A percentile compares a stretch with the other conserved stretches of the same genome.
phyloP scores from a whole-genome alignment of 2,888 invertebrate genomes.

The Ormyrus pomaceus region DNA sequence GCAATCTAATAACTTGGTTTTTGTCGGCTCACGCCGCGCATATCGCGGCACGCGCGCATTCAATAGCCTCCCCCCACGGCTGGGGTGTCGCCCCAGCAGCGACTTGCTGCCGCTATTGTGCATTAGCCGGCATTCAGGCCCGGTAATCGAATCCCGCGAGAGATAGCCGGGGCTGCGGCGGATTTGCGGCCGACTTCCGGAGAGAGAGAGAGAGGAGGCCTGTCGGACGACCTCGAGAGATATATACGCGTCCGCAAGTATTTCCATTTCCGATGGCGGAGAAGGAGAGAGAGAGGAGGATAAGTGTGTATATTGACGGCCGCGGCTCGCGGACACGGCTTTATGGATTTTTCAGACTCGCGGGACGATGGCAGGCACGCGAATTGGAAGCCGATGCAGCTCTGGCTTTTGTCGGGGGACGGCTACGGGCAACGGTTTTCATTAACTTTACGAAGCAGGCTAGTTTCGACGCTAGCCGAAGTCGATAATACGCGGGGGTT shows the following conservation, averaged over 20 bases:
- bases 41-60: conserved; percentile 57
- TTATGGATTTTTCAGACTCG: no score
- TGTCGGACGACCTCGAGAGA: conserved; percentile 71
- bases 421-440: no score
- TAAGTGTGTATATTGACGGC: no score
- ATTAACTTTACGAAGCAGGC: no score
- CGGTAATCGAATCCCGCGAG: conserved; percentile 66
- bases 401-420: no score
- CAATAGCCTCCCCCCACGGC: conserved; percentile 58
- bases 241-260: conserved; percentile 19
- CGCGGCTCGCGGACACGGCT: no score
- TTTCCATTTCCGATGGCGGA: conserved; percentile 42
- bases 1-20: conserved; percentile 75
- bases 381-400: conserved; percentile 2
- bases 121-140: conserved; percentile 75
- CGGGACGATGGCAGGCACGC: no score
- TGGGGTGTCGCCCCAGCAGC: conserved; percentile 60
- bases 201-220: conserved; percentile 63
- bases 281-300: no score
- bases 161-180: conserved; percentile 49
- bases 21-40: conserved; percentile 64
- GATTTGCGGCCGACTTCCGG: conserved; percentile 59
- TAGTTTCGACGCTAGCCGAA: no score
- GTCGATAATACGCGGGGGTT: no score
- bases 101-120: conserved; percentile 68